Percentiles rank a stretch among this genome's conserved stretches.
These are phyloP conservation scores for Branchellion lobata DNA, from an alignment of 2,888 invertebrate species.

Conservation along the genomic window DNA sequence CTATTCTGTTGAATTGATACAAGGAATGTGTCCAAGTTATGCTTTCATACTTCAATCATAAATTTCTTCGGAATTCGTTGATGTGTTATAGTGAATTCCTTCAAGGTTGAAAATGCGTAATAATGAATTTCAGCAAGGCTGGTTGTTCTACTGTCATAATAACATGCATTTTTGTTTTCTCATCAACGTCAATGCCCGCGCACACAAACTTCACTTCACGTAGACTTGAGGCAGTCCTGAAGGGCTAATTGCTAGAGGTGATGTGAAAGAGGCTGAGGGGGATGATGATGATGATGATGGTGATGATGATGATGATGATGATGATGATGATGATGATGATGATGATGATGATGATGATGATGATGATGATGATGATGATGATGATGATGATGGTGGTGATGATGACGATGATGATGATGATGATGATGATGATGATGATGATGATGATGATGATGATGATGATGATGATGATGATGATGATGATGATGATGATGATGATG, in stretches of 20 bases:
- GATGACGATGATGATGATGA: constrained; percentile 19
- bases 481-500: background rate
- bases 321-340: constrained; percentile 15
- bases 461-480: background rate
- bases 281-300: background rate
- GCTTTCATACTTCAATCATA: too few relatives aligned
- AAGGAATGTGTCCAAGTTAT: too few relatives aligned
- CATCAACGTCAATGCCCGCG: background rate
- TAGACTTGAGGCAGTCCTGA: background rate
- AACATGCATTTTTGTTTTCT: background rate
- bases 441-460: constrained; percentile 5
- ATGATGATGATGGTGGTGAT: constrained; percentile 26
- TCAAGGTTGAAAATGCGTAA: too few relatives aligned
- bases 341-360: constrained; percentile 12
- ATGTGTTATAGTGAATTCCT: too few relatives aligned
- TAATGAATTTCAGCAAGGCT: background rate
- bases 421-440: background rate
- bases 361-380: constrained; percentile 25
- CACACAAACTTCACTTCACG: background rate
- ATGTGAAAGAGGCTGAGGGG: background rate
- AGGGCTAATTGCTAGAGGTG: background rate
- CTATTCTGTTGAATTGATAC: too few relatives aligned
- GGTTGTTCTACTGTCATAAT: background rate
- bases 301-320: constrained; percentile 17
- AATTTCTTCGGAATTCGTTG: too few relatives aligned